Evolutionary conservation across 2,888 invertebrate species (phyloP).

Genomic region (Erebia epiphron): DNA sequence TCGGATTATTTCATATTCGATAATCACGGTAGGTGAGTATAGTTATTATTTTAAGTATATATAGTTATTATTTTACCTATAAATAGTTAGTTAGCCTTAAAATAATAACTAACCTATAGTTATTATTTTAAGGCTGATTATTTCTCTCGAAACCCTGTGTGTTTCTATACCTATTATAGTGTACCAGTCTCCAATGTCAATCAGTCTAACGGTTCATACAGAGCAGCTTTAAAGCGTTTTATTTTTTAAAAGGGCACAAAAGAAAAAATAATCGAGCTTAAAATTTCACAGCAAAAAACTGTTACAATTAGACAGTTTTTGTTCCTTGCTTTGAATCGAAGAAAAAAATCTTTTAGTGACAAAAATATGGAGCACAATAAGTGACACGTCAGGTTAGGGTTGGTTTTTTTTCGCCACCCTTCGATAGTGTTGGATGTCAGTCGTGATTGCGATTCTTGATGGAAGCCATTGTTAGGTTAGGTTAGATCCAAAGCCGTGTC

Average conservation of each 20-base stretch:
- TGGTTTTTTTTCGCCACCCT: conserved; percentile 54
- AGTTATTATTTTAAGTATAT: too few relatives aligned
- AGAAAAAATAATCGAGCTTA: conserved; percentile 74
- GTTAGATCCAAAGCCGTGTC: conserved; percentile 61
- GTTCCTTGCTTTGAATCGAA: conserved; percentile 66
- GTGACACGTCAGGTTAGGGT: conserved; percentile 74
- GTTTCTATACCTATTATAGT: not conserved
- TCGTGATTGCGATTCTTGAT: conserved; percentile 75
- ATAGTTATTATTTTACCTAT: too few relatives aligned
- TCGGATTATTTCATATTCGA: too few relatives aligned
- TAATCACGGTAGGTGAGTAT: too few relatives aligned
- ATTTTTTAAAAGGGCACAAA: conserved; percentile 52
- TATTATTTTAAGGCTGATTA: not conserved
- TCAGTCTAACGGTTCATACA: conserved; percentile 45
- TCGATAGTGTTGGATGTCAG: conserved; percentile 76
- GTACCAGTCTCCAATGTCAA: conserved; percentile 39
- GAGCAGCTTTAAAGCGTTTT: conserved; percentile 40
- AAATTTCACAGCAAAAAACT: conserved; percentile 70
- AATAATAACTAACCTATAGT: too few relatives aligned
- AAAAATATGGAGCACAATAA: conserved; percentile 75
- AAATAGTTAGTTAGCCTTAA: too few relatives aligned
- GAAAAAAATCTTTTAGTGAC: conserved; percentile 75
- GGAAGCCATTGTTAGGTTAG: conserved; percentile 60
- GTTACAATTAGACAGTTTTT: conserved; percentile 81
- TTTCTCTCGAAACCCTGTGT: not conserved